Conservation (phyloP, 2,888 invertebrate genomes). For the Panzeria rudis region DNA sequence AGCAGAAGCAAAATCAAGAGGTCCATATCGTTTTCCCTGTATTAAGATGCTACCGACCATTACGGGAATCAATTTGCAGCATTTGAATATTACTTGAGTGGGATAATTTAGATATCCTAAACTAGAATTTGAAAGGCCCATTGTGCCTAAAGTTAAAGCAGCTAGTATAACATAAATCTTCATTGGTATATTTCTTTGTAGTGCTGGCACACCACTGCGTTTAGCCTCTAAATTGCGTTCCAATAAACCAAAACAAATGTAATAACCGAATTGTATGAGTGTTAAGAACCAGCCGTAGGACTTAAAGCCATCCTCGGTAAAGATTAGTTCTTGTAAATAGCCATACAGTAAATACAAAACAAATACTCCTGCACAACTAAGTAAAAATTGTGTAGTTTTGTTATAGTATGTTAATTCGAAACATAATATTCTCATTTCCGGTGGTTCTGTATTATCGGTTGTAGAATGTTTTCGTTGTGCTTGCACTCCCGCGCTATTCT, state of each 20-base stretch:
- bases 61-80: conserved; percentile 98
- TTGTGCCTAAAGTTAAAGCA: conserved; percentile 95
- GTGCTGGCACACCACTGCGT: conserved; percentile 81
- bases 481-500: background rate
- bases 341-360: conserved; percentile 95
- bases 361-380: conserved; percentile 92
- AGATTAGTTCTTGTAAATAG: conserved; percentile 95
- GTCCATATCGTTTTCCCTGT: conserved; percentile 93
- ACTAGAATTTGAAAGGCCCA: conserved; percentile 97
- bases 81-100: conserved; percentile 98
- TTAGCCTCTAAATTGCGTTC: conserved; percentile 87
- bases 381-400: conserved; percentile 88
- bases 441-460: conserved; percentile 36
- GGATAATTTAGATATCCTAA: conserved; percentile 98
- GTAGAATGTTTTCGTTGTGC: conserved; percentile 55
- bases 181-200: conserved; percentile 91
- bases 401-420: conserved; percentile 88
- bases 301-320: conserved; percentile 94
- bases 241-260: conserved; percentile 90
- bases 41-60: conserved; percentile 96
- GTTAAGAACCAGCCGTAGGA: conserved; percentile 97
- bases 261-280: conserved; percentile 94
- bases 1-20: conserved; percentile 93
- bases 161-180: conserved; percentile 92
- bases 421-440: conserved; percentile 88